phyloP scores from a whole-genome alignment of 2,888 invertebrate species.

The Steinernema carpocapsae region DNA sequence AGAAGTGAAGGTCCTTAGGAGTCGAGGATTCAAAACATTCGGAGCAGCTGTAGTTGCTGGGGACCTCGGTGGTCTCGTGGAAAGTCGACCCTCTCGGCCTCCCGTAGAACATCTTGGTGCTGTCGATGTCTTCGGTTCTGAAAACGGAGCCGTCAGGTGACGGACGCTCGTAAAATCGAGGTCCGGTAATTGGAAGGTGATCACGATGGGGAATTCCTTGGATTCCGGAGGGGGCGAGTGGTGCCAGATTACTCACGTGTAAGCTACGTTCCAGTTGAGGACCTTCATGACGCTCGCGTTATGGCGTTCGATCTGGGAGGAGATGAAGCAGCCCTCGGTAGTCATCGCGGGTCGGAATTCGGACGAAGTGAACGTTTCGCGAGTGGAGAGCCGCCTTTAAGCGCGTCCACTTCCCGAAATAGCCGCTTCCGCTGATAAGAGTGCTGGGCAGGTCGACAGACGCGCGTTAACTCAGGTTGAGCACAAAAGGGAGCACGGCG shows the following conservation, averaged over 20 bases:
- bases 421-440: not conserved
- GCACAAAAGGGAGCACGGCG: not conserved
- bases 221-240: not conserved
- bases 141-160: not conserved
- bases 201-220: too few species aligned
- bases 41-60: not conserved
- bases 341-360: not conserved
- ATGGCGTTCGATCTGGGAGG: not conserved
- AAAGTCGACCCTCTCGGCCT: not conserved
- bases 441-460: not conserved
- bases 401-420: not conserved
- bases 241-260: not conserved
- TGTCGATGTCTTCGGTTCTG: conserved; percentile 15
- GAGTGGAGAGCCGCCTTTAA: too few species aligned
- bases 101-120: not conserved
- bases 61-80: not conserved
- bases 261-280: conserved; percentile 13
- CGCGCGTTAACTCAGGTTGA: not conserved
- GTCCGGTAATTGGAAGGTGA: not conserved
- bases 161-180: too few species aligned
- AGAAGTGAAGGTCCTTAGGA: not conserved
- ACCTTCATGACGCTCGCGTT: not conserved
- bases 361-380: too few species aligned
- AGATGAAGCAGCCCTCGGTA: not conserved
- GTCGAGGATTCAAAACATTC: not conserved